These are phyloP conservation scores for Coregonus ussuriensis DNA, from an alignment of 2,797 vertebrate genomes.

Conservation along the genomic window DNA sequence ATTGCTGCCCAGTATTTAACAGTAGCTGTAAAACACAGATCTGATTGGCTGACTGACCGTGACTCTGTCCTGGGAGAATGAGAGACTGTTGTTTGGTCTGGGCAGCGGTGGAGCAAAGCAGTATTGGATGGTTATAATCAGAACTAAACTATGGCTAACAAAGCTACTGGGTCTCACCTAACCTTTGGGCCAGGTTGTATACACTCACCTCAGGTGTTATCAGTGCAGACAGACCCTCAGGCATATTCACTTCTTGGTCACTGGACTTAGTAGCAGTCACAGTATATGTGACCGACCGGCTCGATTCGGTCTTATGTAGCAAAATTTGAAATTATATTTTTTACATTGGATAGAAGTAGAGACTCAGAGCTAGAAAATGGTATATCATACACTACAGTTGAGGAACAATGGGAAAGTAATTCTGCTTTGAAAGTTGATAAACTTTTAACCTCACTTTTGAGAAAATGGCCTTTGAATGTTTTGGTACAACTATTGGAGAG, in stretches of 20 bases:
- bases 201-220: neutral
- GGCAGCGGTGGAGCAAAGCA: neutral
- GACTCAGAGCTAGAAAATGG: too few relatives aligned
- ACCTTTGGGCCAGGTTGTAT: neutral
- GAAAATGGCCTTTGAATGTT: too few relatives aligned
- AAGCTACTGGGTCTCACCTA: neutral
- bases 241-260: neutral
- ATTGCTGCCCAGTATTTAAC: constrained; percentile 67
- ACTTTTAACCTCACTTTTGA: too few relatives aligned
- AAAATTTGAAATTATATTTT: too few relatives aligned
- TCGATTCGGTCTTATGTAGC: too few relatives aligned
- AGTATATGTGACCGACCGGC: too few relatives aligned
- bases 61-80: neutral
- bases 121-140: neutral
- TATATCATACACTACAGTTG: too few relatives aligned
- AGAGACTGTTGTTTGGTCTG: too few relatives aligned
- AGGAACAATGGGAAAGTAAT: too few relatives aligned
- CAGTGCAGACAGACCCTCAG: neutral
- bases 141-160: neutral
- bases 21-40: constrained; percentile 63
- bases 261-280: neutral
- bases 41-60: constrained; percentile 22
- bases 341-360: too few relatives aligned
- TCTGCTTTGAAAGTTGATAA: too few relatives aligned
- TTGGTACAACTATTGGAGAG: too few relatives aligned